phyloP scores from a whole-genome alignment of 2,888 invertebrate genomes.

The Exocentrus adspersus region DNA sequence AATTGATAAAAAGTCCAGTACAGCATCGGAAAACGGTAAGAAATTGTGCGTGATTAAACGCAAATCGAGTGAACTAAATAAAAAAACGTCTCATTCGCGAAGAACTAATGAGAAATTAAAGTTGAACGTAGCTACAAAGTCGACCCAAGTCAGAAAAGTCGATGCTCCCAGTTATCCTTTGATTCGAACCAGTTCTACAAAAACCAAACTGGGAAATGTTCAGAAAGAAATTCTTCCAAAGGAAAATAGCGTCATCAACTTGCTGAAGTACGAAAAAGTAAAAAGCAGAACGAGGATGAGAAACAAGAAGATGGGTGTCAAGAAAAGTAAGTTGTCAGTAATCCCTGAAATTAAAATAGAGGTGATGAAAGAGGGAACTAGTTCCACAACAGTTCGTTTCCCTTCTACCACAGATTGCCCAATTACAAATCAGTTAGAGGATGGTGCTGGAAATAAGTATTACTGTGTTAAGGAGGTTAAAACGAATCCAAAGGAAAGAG shows the following conservation, averaged over 20 bases:
- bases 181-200: no score
- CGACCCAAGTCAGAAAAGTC: background rate
- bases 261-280: background rate
- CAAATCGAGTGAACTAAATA: background rate
- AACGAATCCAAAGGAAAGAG: background rate
- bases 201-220: background rate
- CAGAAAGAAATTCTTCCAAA: background rate
- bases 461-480: background rate
- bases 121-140: background rate
- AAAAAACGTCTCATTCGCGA: background rate
- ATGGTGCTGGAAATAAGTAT: background rate
- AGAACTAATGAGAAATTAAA: background rate
- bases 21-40: background rate
- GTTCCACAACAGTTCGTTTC: background rate
- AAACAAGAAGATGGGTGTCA: slow-evolving; percentile 28
- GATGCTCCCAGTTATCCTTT: no score
- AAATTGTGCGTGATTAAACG: background rate
- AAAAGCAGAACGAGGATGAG: background rate
- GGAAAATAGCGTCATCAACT: background rate
- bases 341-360: slow-evolving; percentile 36
- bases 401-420: background rate
- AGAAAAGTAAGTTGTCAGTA: slow-evolving; percentile 35
- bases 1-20: no score
- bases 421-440: background rate
- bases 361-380: slow-evolving; percentile 2